Base-by-base conservation (phyloP, 1,140 invertebrate species). In the Eciton burchellii region DNA sequence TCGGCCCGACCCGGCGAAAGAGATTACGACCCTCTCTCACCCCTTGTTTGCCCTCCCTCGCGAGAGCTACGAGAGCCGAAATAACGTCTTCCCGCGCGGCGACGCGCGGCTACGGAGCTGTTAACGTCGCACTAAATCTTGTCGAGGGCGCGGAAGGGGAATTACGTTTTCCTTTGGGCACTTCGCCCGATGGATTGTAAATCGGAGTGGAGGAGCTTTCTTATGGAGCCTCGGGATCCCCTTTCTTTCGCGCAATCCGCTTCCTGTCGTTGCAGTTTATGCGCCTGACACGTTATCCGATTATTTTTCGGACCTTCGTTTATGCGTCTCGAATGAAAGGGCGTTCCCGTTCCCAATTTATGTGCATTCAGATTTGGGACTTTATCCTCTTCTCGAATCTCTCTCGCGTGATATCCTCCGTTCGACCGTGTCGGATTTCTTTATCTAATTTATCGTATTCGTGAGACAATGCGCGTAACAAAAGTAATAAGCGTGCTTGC, bases 11-110 rank as follows among this genome's bases (percentile, higher is more conserved):
- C 63, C 74, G 47, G 24, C 57, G 65, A 74, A 84, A 88, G 86
- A 88, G 87, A 88, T 88, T 88, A 87, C 86, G 83, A 72, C 62
- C 45, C 74, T 84, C 83, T 73, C 56, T 72, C 77, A 62, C 56
- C 82, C 81, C 82, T 87, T 84, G 86, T 88, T 88, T 87, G 82
- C 86, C 49, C 74, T 82, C 57, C 19, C 81, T 73, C 76, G 57
- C 63, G 49, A 72, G 49, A 72, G 71, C 57, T 63, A 81, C 83
- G 72, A 54, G 63, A 86, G 45, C 56, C 84, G 84, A 83, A 87
- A 87, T 86, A 87, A 87, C 85, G 85, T 79, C 81, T 68, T 73
- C 43, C 35, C 60, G 72, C 68, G 68, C 72, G 57, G 43, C 71
- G 65, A 86, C 71, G 65, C 21, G 19, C 84, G 47, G 71, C 70